Evolutionary conservation across 2,888 invertebrate species (phyloP).

Genomic region (Cantharis lateralis): DNA sequence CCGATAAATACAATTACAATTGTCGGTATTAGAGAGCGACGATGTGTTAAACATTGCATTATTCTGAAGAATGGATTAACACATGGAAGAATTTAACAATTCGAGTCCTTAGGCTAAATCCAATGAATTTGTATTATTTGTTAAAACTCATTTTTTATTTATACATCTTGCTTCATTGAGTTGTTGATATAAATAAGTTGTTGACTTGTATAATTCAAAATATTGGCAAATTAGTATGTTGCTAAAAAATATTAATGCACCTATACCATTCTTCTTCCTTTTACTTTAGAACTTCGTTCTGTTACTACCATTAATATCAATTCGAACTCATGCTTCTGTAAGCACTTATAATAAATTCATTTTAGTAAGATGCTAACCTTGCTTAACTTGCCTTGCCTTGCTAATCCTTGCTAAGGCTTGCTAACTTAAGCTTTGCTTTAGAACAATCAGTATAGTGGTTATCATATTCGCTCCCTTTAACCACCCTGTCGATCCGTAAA

Average conservation of each 20-base stretch:
- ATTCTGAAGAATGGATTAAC: constrained; percentile 36
- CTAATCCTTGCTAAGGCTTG: too few species aligned
- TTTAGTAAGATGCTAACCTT: too few species aligned
- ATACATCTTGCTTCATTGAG: neutral
- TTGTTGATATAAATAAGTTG: constrained; percentile 7
- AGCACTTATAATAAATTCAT: too few species aligned
- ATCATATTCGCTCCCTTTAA: too few species aligned
- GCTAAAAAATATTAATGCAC: neutral
- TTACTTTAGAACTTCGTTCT: too few species aligned
- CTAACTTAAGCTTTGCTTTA: too few species aligned
- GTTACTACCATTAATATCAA: too few species aligned
- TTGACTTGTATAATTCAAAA: neutral
- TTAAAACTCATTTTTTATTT: constrained; percentile 9
- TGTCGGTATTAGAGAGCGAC: constrained; percentile 47
- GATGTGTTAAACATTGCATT: constrained; percentile 41
- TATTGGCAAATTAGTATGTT: neutral
- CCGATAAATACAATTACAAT: constrained; percentile 56
- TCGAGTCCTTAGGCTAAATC: constrained; percentile 23
- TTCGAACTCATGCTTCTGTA: too few species aligned
- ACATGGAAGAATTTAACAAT: constrained; percentile 32
- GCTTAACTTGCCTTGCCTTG: too few species aligned
- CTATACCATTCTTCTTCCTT: neutral
- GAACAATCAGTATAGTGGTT: too few species aligned
- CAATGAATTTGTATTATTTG: constrained; percentile 29
- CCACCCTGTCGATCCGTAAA: too few species aligned